A percentile compares a stretch with the other conserved stretches of the same genome.
Evolutionary conservation across 2,888 invertebrate species (phyloP).

Genomic region (Nudaria mundana): DNA sequence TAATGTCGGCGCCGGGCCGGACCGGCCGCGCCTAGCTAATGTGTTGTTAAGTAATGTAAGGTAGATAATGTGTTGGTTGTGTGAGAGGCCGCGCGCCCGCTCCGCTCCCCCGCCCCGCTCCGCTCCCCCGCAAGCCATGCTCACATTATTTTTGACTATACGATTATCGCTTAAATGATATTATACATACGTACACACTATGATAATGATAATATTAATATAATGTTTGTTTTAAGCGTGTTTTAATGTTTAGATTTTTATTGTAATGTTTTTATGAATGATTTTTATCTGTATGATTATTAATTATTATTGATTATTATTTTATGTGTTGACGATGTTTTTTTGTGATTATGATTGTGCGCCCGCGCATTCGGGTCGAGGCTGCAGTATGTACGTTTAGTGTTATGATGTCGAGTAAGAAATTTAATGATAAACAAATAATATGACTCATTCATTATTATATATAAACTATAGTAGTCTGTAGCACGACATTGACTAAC

Average conservation of each 20-base stretch:
- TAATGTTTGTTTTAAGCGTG: slow-evolving; percentile 82
- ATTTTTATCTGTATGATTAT: slow-evolving; percentile 81
- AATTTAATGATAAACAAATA: slow-evolving; percentile 74
- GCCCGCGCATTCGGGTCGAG: slow-evolving; percentile 63
- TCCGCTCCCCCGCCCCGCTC: slow-evolving; percentile 28
- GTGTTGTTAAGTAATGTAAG: slow-evolving; percentile 15
- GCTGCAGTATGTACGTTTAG: slow-evolving; percentile 75
- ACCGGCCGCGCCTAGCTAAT: slow-evolving; percentile 43
- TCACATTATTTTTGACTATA: slow-evolving; percentile 80
- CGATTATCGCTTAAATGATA: slow-evolving; percentile 80
- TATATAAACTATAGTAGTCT: slow-evolving; percentile 72
- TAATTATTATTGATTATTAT: slow-evolving; percentile 81
- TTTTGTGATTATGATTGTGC: slow-evolving; percentile 78
- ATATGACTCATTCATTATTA: slow-evolving; percentile 78
- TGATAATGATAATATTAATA: slow-evolving; percentile 81
- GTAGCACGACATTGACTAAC: slow-evolving; percentile 79
- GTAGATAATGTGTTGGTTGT: slow-evolving; percentile 15
- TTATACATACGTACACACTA: slow-evolving; percentile 80
- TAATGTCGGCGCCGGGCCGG: slow-evolving; percentile 20
- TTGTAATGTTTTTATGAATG: slow-evolving; percentile 82
- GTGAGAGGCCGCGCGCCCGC: slow-evolving; percentile 3
- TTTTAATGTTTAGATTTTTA: slow-evolving; percentile 82
- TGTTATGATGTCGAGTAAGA: slow-evolving; percentile 74
- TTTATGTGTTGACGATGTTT: slow-evolving; percentile 81
- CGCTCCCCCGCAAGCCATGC: slow-evolving; percentile 70